A percentile compares a stretch with the other conserved stretches of the same genome.
Evolutionary conservation across 2,113 vertebrate species (phyloP).

Genomic region (Oryctolagus cuniculus): DNA sequence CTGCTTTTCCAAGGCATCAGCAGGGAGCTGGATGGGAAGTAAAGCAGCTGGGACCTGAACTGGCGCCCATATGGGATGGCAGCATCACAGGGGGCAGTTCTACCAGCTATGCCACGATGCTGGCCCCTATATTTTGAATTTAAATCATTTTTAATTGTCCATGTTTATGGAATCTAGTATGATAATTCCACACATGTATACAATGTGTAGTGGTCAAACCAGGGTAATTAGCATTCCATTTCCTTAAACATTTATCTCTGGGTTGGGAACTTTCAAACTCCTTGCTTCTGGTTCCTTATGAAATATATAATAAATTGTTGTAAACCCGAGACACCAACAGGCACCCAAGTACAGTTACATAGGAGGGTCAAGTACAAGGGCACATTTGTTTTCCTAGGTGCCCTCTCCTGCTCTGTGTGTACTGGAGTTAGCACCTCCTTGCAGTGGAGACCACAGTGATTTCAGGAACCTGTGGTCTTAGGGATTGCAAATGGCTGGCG

Average conservation of each 20-base stretch:
- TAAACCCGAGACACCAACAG: background rate
- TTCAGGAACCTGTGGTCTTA: background rate
- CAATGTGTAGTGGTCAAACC: background rate
- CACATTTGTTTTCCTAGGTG: background rate
- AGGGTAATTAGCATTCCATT: background rate
- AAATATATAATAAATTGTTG: constrained; percentile 7
- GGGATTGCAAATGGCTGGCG: background rate
- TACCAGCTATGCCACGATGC: too few relatives aligned
- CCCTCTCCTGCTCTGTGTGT: background rate
- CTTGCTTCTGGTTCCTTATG: background rate
- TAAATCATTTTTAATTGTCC: background rate
- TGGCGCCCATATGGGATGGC: too few relatives aligned
- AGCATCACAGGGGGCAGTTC: too few relatives aligned
- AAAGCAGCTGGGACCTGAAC: too few relatives aligned
- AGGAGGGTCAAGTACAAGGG: background rate
- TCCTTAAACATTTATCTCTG: background rate
- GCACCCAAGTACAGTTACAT: background rate
- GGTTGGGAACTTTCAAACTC: background rate
- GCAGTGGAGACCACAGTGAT: background rate
- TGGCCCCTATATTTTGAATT: background rate
- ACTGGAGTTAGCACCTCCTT: background rate
- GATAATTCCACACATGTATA: background rate
- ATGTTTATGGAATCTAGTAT: background rate
- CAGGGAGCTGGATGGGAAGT: too few relatives aligned
- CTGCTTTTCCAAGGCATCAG: too few relatives aligned